Base-by-base conservation (phyloP, 2,888 invertebrate genomes). In the Bibio marci region DNA sequence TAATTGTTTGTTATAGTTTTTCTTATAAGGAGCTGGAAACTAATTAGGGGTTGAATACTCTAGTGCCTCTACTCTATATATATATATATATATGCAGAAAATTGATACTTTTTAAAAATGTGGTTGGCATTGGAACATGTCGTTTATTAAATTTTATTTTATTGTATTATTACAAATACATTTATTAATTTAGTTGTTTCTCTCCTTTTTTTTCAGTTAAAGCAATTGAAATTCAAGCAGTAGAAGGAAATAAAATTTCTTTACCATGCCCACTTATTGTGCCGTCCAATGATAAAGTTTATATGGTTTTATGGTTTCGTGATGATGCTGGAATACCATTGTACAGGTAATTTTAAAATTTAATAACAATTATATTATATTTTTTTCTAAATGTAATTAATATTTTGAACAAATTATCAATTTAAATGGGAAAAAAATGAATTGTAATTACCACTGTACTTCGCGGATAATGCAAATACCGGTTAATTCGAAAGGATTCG, bases 301-400 rank as follows among this genome's bases (percentile, higher is more conserved):
- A 85, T 66, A 86, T 88, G 82, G 86, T 88, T 45, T 77, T 88
- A 62, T 88, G 87, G 87, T 88, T 87, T 66, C 74, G 80, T 52
- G 81, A 86, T 53, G 83, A 83, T 52, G 80, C 80, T 39, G 86
- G 85, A 38, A 80, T 81, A 52, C 87, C 88, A 14, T 67, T 88
- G 38, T 88, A 87, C 70, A 86, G 86, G 87, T 87, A 55, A 63
- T 25, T 39, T 10, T 13, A 7, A 26, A 5, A 30, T 13, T 8
- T 30, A 14, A 13, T 12, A 30, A 30, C 13, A 14, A 14, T 31
- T 17, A 10, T 15, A 14, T 31, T 31, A 13, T 10, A 13, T 8
- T 22, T 22, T 22, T 22, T 22, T 22, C 22, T 22, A 22, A 6
- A 22, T 22, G 8, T 22, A 22, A n/a, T 27, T 30, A 13, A 30